phyloP scores from a whole-genome alignment of 2,888 invertebrate genomes.

The Aethes cnicana region DNA sequence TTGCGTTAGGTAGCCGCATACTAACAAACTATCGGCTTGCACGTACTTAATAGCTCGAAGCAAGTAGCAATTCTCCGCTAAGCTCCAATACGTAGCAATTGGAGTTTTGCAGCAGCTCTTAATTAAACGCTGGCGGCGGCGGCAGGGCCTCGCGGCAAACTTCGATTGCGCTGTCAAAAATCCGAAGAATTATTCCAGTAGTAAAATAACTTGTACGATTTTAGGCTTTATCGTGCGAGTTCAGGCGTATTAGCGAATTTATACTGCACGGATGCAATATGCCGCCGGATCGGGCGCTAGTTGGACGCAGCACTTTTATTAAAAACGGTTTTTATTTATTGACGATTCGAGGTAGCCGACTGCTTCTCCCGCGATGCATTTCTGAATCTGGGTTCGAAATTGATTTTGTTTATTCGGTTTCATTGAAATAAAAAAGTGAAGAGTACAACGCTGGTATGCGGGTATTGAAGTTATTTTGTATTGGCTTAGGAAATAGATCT shows the following conservation, averaged over 20 bases:
- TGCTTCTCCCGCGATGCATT: constrained; percentile 53
- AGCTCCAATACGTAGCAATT: constrained; percentile 60
- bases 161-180: constrained; percentile 83
- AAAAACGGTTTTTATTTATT: constrained; percentile 78
- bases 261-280: constrained; percentile 74
- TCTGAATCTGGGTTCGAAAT: constrained; percentile 36
- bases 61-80: constrained; percentile 48
- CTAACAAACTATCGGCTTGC: constrained; percentile 30
- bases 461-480: too few relatives aligned
- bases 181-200: constrained; percentile 79
- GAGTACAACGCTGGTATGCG: too few relatives aligned
- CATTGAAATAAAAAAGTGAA: constrained; percentile 7
- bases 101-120: constrained; percentile 65
- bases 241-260: constrained; percentile 80
- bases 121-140: constrained; percentile 68
- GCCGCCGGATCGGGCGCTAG: constrained; percentile 59
- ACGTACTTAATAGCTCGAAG: constrained; percentile 52
- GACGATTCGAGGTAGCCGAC: constrained; percentile 57
- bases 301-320: constrained; percentile 71
- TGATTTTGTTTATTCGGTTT: constrained; percentile 26
- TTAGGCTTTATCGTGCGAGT: constrained; percentile 78
- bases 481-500: too few relatives aligned
- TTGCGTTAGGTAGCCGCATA: background rate
- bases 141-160: constrained; percentile 71
- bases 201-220: constrained; percentile 78